Base-by-base conservation (phyloP, 2,113 vertebrate species). In the Tretioscincus oriximinensis region DNA sequence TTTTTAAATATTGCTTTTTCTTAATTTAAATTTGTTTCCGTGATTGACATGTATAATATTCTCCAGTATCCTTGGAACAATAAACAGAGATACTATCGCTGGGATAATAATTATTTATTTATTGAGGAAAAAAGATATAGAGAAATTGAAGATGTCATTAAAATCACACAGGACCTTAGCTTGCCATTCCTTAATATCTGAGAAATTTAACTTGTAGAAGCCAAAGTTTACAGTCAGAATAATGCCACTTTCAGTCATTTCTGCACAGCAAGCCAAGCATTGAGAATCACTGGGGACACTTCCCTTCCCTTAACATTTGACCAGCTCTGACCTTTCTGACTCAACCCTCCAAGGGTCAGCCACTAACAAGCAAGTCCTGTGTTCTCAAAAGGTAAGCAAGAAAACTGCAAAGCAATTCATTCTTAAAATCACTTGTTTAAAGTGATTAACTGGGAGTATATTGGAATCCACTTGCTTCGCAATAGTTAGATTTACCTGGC, bases 401-500 rank as follows among this genome's bases (percentile, higher is more conserved):
- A 3, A 35, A 35, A 22, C 4, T 26, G 18, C 31, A n/a, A 11
- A 21, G 26, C 8, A 18, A 61, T 71, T 26, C 49, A 1, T 6
- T 22, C 1, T 45, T 31, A 61, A 70, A 45, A 41, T 12, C 67
- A 45, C 11, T 41, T 45, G 22, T 20, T 31, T 31, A 29, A 54
- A 35, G 21, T 31, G 9, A 51, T 77, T 24, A 63, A 16, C 21
- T 18, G 24, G 21, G 22, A 45, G 20, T 10, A 22, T 31, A 64
- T 18, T 31, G 7, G 24, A 63, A 7, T 4, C 26, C 9, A 21
- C 5, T 8, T 28, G 21, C 26, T 28, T 47, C 47, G 12, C 14
- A 67, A 68, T n/a, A 60, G 11, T 6, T 22, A 58, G 65, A 69
- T 76, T 94, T 85, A 99, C 98, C 98, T 99, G 84, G 98, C 97